phyloP scores from a whole-genome alignment of 53 echinoderm and acorn worm genomes.

The Luidia sarsii region DNA sequence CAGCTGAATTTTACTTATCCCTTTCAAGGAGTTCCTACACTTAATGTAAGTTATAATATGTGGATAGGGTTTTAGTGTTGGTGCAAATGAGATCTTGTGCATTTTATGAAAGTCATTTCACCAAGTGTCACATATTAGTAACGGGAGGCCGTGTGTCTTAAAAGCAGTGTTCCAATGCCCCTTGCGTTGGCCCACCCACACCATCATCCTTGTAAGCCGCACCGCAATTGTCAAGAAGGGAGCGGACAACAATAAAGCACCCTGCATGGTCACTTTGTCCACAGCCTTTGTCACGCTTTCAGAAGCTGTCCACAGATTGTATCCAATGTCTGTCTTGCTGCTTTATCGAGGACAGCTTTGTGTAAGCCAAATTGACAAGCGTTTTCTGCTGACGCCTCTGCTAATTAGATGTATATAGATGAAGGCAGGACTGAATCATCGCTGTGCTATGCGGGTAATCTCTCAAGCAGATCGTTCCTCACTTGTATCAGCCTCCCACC shows the following conservation, averaged over 20 bases:
- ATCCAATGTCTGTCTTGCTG: constrained; percentile 33
- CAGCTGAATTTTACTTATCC: too few species aligned
- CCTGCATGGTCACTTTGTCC: constrained; percentile 43
- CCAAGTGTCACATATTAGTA: too few species aligned
- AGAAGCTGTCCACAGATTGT: constrained; percentile 7
- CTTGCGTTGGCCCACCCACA: constrained; percentile 27
- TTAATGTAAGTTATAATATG: too few species aligned
- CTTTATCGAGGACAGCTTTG: constrained; percentile 14
- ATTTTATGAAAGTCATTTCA: too few species aligned
- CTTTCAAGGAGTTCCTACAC: too few species aligned
- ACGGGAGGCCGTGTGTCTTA: too few species aligned
- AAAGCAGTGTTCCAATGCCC: too few species aligned
- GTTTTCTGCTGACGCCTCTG: constrained; percentile 44
- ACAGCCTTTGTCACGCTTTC: constrained; percentile 2
- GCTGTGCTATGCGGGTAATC: not conserved
- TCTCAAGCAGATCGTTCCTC: too few species aligned
- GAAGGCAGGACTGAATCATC: constrained; percentile 4
- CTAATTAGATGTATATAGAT: constrained; percentile 42
- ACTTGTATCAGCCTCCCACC: too few species aligned
- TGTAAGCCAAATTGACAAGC: constrained; percentile 28
- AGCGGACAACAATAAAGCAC: constrained; percentile 6
- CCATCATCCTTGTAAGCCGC: constrained; percentile 42
- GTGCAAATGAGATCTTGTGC: too few species aligned
- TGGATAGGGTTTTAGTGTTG: too few species aligned
- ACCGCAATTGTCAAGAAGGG: constrained; percentile 15